Conservation (phyloP, 2,797 vertebrate genomes). For the Rhinatrema bivittatum region DNA sequence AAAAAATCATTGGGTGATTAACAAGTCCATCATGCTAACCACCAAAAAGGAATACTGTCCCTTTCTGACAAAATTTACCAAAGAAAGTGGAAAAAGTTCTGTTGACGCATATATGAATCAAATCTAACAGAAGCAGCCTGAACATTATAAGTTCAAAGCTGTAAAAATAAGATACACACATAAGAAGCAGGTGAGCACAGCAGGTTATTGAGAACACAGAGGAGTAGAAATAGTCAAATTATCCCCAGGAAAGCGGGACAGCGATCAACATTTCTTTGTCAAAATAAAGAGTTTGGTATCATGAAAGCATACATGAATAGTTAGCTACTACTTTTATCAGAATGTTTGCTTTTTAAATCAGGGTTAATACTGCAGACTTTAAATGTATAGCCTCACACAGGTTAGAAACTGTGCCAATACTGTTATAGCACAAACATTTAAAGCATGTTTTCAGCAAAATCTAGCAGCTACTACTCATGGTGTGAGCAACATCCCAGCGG, state of each 20-base stretch:
- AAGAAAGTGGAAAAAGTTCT: conserved; percentile 7
- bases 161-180: conserved; percentile 34
- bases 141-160: conserved; percentile 34
- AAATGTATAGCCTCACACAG: conserved; percentile 44
- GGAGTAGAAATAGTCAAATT: conserved; percentile 14
- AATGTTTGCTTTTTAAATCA: conserved; percentile 53
- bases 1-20: too few species aligned
- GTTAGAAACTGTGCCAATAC: conserved; percentile 21
- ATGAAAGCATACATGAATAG: conserved; percentile 51
- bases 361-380: conserved; percentile 45
- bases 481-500: too few species aligned
- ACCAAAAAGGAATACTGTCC: conserved; percentile 53
- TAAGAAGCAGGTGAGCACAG: too few species aligned
- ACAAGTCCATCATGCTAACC: too few species aligned
- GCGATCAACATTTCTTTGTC: conserved; percentile 24
- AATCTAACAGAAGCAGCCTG: conserved; percentile 19
- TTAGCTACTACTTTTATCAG: conserved; percentile 38
- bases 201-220: conserved; percentile 24
- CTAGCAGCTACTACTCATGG: too few species aligned
- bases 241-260: conserved; percentile 11
- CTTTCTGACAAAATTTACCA: conserved; percentile 41
- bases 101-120: conserved; percentile 20
- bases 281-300: conserved; percentile 49
- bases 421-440: too few species aligned
- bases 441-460: too few species aligned